These are phyloP conservation scores for Stictonetta naevosa DNA, from an alignment of 2,113 vertebrate species.

Conservation along the genomic window DNA sequence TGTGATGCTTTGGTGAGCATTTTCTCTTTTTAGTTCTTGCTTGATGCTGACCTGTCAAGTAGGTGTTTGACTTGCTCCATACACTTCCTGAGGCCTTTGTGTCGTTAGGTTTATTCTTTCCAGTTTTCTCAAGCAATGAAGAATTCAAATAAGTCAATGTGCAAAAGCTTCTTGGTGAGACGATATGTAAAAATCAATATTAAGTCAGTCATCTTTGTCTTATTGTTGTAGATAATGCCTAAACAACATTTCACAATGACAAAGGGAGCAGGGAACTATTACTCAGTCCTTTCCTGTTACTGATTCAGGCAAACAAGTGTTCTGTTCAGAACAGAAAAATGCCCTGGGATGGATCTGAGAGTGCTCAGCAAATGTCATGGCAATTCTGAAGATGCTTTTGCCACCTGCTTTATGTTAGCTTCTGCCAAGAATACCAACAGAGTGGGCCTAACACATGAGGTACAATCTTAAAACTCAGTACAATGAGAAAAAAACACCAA, in stretches of 20 bases:
- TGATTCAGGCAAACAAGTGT: background rate
- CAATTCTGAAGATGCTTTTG: slow-evolving; percentile 25
- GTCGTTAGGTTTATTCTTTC: background rate
- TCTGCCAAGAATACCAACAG: slow-evolving; percentile 4
- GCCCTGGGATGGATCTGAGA: background rate
- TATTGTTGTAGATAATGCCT: background rate
- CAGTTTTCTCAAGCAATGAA: background rate
- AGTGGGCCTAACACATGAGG: background rate
- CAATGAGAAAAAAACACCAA: background rate
- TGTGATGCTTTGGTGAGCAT: no score
- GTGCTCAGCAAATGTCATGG: slow-evolving; percentile 9
- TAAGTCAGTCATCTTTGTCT: background rate
- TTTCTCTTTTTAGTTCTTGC: background rate
- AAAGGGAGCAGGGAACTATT: background rate
- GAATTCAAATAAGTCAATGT: background rate
- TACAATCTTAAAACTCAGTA: slow-evolving; percentile 13
- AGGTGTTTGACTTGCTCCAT: background rate
- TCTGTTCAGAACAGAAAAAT: slow-evolving; percentile 26
- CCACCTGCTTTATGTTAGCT: slow-evolving; percentile 3
- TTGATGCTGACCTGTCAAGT: background rate
- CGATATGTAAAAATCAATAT: background rate
- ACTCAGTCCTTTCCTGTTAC: background rate
- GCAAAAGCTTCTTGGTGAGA: background rate
- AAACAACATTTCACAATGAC: background rate
- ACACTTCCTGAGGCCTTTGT: background rate